Evolutionary conservation across 1,140 invertebrate species (phyloP), one percentile per base, ranked within the genome.

Genomic region (Dreissena polymorpha): DNA sequence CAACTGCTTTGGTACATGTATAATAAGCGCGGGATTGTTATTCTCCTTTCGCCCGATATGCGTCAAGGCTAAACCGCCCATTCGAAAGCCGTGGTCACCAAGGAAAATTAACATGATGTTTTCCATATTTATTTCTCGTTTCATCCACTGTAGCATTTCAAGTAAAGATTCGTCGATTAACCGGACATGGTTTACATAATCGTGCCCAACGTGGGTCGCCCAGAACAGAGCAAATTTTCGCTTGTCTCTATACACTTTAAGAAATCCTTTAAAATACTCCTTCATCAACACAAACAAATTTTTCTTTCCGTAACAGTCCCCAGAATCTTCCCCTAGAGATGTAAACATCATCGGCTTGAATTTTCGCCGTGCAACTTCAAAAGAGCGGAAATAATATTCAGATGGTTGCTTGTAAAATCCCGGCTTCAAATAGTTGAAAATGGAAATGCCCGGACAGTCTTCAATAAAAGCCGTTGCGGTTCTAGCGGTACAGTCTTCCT

Each of bases 331-430:
- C n/a, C 25, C 51, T 14, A 71, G 29, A 16, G 21, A 39, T 10
- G 64, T 27, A 14, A 70, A 29, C 13, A 81, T 57, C 14, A 86
- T 80, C 16, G 84, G 85, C 16, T 78, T 27, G 71, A 69, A 57
- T 86, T 74, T 53, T 75, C 86, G 84, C 29, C 74, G 72, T 12
- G 85, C 79, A 27, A 91, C 16, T 12, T 82, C 95, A 89, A 96
- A 97, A 0, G 96, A 96, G 64, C 96, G 93, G 55, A 96, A 93
- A 86, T 97, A 97, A 89, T 96, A 97, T 90, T 98, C 96, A 0
- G 96, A 96, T 0, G 97, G 97, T 29, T 95, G 95, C 25, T 95
- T 93, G 13, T 94, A 91, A 90, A 98, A 98, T 0, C 97, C 97
- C 55, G 93, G 92, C 90, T 96, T 97, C 7, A 95, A 89, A 29